phyloP scores from a whole-genome alignment of 2,888 invertebrate species.

The Gryllus longicercus region DNA sequence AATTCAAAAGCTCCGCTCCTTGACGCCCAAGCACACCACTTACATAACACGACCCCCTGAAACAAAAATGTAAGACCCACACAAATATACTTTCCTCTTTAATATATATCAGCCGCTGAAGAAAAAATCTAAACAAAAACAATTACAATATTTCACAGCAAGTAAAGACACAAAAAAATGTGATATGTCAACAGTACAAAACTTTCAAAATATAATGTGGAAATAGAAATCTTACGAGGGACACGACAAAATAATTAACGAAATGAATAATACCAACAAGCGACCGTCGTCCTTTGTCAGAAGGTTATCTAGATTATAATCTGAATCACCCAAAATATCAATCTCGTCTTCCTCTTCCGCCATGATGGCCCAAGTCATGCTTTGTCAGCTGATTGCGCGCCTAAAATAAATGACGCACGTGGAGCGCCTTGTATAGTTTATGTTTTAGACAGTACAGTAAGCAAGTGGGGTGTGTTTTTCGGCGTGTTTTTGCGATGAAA shows the following conservation, averaged over 20 bases:
- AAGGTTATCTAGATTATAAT: constrained; percentile 58
- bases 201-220: background rate
- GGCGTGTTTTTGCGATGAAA: no score
- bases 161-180: background rate
- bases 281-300: constrained; percentile 58
- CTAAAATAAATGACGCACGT: no score
- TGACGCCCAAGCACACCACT: constrained; percentile 46
- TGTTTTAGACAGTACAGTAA: no score
- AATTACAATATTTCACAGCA: background rate
- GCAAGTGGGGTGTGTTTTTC: no score
- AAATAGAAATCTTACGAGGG: background rate
- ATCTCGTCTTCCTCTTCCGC: constrained; percentile 69
- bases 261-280: constrained; percentile 52
- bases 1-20: constrained; percentile 44
- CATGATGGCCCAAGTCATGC: background rate
- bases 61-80: constrained; percentile 2
- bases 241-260: background rate
- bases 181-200: constrained; percentile 18
- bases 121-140: background rate
- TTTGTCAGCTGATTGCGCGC: no score
- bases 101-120: background rate
- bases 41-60: constrained; percentile 43
- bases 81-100: background rate
- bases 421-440: no score
- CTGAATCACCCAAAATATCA: constrained; percentile 64